phyloP scores from a whole-genome alignment of 2,888 invertebrate species.

The Drosophila mimetica region DNA sequence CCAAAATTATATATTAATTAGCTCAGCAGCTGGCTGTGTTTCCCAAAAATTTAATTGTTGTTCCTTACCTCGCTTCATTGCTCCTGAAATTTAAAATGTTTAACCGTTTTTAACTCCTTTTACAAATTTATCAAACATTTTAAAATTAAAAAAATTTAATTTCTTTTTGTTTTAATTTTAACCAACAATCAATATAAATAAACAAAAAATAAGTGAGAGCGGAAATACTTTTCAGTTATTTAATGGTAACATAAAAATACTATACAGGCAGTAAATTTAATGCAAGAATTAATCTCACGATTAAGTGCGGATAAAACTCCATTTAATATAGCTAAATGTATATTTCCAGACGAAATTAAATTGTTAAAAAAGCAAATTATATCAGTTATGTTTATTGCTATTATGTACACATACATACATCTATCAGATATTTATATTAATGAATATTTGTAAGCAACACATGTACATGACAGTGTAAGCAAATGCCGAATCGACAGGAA shows the following conservation, averaged over 20 bases:
- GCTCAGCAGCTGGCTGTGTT: conserved; percentile 26
- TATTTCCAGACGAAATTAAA: conserved; percentile 42
- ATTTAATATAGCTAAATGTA: conserved; percentile 45
- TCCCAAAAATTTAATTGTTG: conserved; percentile 1
- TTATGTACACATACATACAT: conserved; percentile 21
- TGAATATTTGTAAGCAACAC: conserved; percentile 51
- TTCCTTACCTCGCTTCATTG: conserved; percentile 3
- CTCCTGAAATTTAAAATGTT: conserved; percentile 14
- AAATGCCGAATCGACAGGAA: conserved; percentile 64
- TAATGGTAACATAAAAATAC: neutral
- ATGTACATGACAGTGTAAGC: conserved; percentile 65
- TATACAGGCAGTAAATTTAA: conserved; percentile 6
- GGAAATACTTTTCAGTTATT: conserved; percentile 8
- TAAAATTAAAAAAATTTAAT: conserved; percentile 12
- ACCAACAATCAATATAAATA: conserved; percentile 32
- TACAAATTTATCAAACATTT: conserved; percentile 25
- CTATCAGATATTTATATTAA: conserved; percentile 26
- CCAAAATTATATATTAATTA: conserved; percentile 5
- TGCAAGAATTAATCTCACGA: conserved; percentile 40
- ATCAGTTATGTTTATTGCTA: conserved; percentile 36
- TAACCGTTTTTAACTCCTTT: neutral
- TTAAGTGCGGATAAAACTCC: conserved; percentile 29
- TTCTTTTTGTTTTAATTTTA: conserved; percentile 16
- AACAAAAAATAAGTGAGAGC: conserved; percentile 9
- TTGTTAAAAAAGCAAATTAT: conserved; percentile 53